These are phyloP conservation scores for Acleris literana DNA, from an alignment of 2,888 invertebrate genomes.

Conservation along the genomic window DNA sequence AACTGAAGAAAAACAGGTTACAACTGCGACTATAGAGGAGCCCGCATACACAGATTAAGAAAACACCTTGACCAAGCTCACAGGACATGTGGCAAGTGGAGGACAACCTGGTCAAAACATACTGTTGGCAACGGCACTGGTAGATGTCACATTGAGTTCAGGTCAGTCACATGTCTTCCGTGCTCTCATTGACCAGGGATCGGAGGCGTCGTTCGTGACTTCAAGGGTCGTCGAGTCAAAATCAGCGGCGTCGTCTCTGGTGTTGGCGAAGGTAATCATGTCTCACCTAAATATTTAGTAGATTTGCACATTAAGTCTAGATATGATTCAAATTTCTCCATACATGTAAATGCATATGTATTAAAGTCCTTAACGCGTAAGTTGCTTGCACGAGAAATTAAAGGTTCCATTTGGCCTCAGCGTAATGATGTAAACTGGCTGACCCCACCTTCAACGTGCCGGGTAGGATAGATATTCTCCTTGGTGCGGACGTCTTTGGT, in stretches of 20 bases:
- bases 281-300: constrained; percentile 1
- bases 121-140: constrained; percentile 26
- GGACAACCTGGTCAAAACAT: constrained; percentile 17
- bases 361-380: constrained; percentile 11
- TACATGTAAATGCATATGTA: constrained; percentile 8
- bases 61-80: constrained; percentile 4
- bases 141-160: constrained; percentile 13
- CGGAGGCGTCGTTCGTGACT: constrained; percentile 27
- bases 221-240: constrained; percentile 9
- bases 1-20: constrained; percentile 3
- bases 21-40: background rate
- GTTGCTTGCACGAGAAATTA: constrained; percentile 1
- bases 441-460: constrained; percentile 8
- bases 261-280: constrained; percentile 5
- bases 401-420: constrained; percentile 7
- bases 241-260: constrained; percentile 23
- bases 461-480: constrained; percentile 12
- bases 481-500: constrained; percentile 12
- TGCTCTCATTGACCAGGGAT: constrained; percentile 29
- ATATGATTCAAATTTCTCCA: constrained; percentile 5
- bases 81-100: constrained; percentile 8
- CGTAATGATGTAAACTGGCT: constrained; percentile 3
- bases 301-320: constrained; percentile 8
- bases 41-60: background rate
- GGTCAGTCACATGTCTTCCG: constrained; percentile 23